Percentiles rank a stretch among this genome's conserved stretches.
These are phyloP conservation scores for Anguilla marmorata DNA, from an alignment of 2,797 vertebrate species.

Conservation along the genomic window DNA sequence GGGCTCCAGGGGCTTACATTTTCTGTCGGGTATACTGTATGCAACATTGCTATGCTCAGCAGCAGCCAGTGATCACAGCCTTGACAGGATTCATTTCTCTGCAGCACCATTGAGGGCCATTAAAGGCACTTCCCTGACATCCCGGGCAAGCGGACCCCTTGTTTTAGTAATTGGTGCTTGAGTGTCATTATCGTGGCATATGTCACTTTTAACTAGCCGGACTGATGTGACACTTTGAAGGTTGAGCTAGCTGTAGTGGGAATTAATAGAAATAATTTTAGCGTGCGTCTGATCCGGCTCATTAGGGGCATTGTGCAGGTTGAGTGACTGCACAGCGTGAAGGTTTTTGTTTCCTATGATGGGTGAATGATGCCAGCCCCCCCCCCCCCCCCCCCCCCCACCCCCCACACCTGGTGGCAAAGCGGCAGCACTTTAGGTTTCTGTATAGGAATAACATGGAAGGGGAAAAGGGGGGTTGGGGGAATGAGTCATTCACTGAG, in stretches of 20 bases:
- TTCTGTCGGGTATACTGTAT: not conserved
- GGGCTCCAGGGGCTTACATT: not conserved
- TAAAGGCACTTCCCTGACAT: not conserved
- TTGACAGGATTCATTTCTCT: not conserved
- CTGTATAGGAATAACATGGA: not conserved
- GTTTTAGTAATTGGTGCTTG: conserved; percentile 7
- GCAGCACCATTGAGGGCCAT: not conserved
- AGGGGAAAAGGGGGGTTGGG: not conserved
- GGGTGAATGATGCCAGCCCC: not conserved
- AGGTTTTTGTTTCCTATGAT: not conserved
- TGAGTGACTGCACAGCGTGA: not conserved
- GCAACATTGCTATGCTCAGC: not conserved
- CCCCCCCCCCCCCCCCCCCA: not conserved
- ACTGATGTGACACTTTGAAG: conserved; percentile 17
- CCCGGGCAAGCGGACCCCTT: not conserved
- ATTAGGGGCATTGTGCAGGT: not conserved
- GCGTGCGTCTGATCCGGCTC: conserved; percentile 3
- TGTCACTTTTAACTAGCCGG: conserved; percentile 17
- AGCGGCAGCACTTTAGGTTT: no score
- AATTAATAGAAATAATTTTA: not conserved
- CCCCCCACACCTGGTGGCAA: not conserved
- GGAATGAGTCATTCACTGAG: not conserved
- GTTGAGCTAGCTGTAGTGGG: not conserved
- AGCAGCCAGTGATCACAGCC: not conserved
- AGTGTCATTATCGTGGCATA: conserved; percentile 3